Evolutionary conservation across 2,888 invertebrate genomes (phyloP).

Genomic region (Psylliodes chrysocephalus): DNA sequence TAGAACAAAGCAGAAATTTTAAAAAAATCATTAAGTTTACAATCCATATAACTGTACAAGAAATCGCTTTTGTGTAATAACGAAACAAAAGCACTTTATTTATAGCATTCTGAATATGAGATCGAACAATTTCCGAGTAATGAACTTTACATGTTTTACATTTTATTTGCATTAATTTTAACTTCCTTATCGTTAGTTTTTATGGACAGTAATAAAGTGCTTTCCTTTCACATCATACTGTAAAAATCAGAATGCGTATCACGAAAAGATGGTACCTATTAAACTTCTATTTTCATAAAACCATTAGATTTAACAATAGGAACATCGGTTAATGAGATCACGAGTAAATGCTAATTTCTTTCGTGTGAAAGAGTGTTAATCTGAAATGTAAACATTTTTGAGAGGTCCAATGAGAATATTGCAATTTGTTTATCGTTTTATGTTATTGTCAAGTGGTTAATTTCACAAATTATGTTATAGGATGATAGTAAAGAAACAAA

Average conservation of each 20-base stretch:
- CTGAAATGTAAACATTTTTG: neutral
- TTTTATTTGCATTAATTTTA: constrained; percentile 57
- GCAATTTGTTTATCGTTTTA: constrained; percentile 15
- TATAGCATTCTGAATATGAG: constrained; percentile 47
- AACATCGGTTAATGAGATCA: constrained; percentile 16
- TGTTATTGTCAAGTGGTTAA: neutral
- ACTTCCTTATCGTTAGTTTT: constrained; percentile 54
- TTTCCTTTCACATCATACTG: constrained; percentile 52
- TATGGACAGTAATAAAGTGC: constrained; percentile 54
- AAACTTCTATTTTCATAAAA: constrained; percentile 47
- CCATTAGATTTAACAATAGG: constrained; percentile 50
- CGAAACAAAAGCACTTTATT: constrained; percentile 40
- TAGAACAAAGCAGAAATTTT: constrained; percentile 7
- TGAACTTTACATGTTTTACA: constrained; percentile 57
- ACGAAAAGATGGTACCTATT: constrained; percentile 31
- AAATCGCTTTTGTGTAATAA: constrained; percentile 40
- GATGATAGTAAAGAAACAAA: neutral
- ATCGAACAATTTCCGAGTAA: constrained; percentile 49
- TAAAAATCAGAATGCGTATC: constrained; percentile 54
- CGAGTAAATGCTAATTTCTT: neutral
- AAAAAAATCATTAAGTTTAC: constrained; percentile 16
- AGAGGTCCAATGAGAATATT: neutral
- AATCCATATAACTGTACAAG: constrained; percentile 34
- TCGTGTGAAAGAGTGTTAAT: neutral
- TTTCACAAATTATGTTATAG: neutral